Evolutionary conservation across 1,140 invertebrate genomes (phyloP), one percentile per base, ranked within the genome.

Genomic region (Achroia grisella): DNA sequence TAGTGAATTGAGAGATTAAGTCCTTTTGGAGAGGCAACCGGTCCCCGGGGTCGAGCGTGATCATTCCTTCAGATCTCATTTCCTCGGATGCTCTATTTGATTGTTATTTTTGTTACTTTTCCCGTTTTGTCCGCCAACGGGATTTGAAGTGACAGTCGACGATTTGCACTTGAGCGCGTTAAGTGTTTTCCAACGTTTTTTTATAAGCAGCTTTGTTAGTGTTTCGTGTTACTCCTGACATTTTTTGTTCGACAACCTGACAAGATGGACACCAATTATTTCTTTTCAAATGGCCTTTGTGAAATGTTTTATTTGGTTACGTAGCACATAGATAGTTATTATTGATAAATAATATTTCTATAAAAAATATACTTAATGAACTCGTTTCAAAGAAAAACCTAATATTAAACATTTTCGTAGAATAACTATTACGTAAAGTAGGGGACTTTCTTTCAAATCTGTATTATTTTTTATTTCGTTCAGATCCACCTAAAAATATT

Each of bases 1-100:
- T 85, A 81, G 78, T 73, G 80, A 82, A 85, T 85, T 85, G 78
- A 81, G 77, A 85, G 78, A 82, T 85, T 85, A 84, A 82, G 78
- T 82, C 73, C 59, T 85, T 84, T 79, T 79, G 69, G 75, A 81
- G 73, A 79, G 76, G 71, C 74, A 72, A 73, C 65, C 66, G 73
- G 62, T 78, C 80, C 75, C 76, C 62, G 63, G 73, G 75, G 76
- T 70, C 71, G 74, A 52, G 64, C 66, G 74, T 71, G 80, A 82
- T 85, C 81, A 74, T 80, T 81, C 74, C 79, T 77, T 72, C 78
- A 69, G 77, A 83, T 79, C 80, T 80, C 77, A 81, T 83, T 84
- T 79, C 72, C 76, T 61, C 54, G 70, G 73, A 85, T 79, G 80
- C 70, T 82, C 78, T 76, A 72, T 80, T 85, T 81, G 81, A 82